Base-by-base conservation (phyloP, 1,140 invertebrate species). In the Acromyrmex echinatior region DNA sequence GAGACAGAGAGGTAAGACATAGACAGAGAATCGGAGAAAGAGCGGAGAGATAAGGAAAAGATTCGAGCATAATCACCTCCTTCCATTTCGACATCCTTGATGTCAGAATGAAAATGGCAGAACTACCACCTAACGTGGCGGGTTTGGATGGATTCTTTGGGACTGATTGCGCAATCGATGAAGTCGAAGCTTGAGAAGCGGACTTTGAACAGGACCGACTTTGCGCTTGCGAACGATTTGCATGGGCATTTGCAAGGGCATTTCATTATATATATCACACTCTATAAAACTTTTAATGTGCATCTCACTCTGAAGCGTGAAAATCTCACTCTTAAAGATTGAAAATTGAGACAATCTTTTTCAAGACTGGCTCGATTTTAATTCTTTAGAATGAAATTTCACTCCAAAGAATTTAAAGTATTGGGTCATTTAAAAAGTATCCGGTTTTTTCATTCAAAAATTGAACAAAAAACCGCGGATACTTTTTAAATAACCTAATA, bases 31-130 rank as follows among this genome's bases (percentile, higher is more conserved):
- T 25, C 53, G 7, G 28, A 78, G 56, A 66, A 25, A 31, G 39
- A 5, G 31, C 39, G 21, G 28, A 53, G 56, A 35, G 84, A 73
- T 51, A 58, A 56, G 66, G 76, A 12, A 49, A 74, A 65, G 77
- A 82, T 91, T 91, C 74, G 68, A 87, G 88, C 86, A 93, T 92
- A 92, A 94, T 94, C 92, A 91, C 82, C 80, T 90, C 74, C 85
- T 87, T 92, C 87, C 80, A 87, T 85, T 78, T 88, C 65, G 78
- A 88, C 85, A 60, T 81, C 87, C 89, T 92, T 86, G 91, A 88
- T 45, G 88, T 74, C 35, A 62, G 80, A 88, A 74, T 79, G 87
- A 86, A 90, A 91, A 87, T 71, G 89, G 87, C 86, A 53, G 84
- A 73, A 86, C 88, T 73, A 49, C 63, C 68, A 79, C 31, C 86